A percentile compares a stretch with the other conserved stretches of the same genome.
Evolutionary conservation across 1,140 invertebrate genomes (phyloP).

Genomic region (Cyclargus thomasi): DNA sequence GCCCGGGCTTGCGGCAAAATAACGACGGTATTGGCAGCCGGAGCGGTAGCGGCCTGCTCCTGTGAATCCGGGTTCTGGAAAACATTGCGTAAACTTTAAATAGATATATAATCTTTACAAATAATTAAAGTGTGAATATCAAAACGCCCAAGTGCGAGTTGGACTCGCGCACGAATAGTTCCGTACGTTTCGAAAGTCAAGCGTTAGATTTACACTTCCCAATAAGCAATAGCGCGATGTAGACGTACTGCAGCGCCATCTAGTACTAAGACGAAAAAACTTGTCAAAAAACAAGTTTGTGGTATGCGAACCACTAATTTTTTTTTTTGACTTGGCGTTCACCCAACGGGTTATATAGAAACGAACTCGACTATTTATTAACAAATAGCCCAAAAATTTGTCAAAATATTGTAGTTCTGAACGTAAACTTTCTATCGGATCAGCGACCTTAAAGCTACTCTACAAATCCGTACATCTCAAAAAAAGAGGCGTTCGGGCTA

Average conservation of each 20-base stretch:
- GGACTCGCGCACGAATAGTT: too few species aligned
- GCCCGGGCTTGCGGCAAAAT: slow-evolving; percentile 45
- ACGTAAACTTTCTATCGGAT: slow-evolving; percentile 24
- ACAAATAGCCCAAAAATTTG: slow-evolving; percentile 21
- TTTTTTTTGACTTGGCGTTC: slow-evolving; percentile 30
- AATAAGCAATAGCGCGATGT: too few species aligned
- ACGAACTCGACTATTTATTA: slow-evolving; percentile 28
- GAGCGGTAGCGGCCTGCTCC: slow-evolving; percentile 36
- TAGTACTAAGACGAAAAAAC: too few species aligned
- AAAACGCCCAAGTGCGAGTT: too few species aligned
- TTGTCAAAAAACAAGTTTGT: too few species aligned
- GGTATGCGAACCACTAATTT: too few species aligned
- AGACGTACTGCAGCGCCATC: too few species aligned
- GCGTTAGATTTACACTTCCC: too few species aligned
- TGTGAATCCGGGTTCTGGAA: background rate
- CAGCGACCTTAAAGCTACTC: slow-evolving; percentile 27
- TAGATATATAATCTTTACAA: background rate
- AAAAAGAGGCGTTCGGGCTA: slow-evolving; percentile 12
- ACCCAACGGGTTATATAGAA: slow-evolving; percentile 25
- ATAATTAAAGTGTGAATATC: too few species aligned
- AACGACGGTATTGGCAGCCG: slow-evolving; percentile 43
- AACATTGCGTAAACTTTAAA: background rate
- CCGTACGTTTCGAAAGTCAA: too few species aligned
- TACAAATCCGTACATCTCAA: slow-evolving; percentile 16
- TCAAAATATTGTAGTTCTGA: slow-evolving; percentile 22